phyloP scores from a whole-genome alignment of 2,113 vertebrate species.

The Notothenia coriiceps region DNA sequence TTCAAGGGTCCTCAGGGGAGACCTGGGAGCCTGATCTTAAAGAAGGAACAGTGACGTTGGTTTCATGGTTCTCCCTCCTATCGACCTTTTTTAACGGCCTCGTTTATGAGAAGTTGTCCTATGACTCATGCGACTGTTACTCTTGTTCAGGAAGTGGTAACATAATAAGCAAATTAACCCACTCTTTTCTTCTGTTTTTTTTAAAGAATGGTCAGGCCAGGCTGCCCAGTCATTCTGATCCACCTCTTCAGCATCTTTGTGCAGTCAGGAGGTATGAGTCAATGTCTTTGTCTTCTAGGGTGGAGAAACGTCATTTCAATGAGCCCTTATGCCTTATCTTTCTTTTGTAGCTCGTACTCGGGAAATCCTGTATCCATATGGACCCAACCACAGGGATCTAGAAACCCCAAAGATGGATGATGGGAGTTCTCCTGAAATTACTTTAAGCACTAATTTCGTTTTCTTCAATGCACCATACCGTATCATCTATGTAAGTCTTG shows the following conservation, averaged over 20 bases:
- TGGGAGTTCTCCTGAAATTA: conserved; percentile 94
- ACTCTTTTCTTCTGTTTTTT: conserved; percentile 12
- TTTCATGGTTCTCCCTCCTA: conserved; percentile 59
- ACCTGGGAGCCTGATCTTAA: conserved; percentile 86
- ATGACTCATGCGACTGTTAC: conserved; percentile 58
- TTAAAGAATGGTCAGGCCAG: conserved; percentile 83
- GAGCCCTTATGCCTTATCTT: not conserved
- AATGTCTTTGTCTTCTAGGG: not conserved
- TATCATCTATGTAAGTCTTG: conserved; percentile 91
- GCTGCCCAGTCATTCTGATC: conserved; percentile 82
- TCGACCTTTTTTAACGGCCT: conserved; percentile 44
- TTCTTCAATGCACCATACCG: conserved; percentile 92
- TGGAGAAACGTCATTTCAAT: not conserved
- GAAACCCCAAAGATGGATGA: conserved; percentile 98
- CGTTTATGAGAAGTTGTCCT: conserved; percentile 55
- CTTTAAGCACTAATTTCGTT: conserved; percentile 88
- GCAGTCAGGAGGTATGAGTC: conserved; percentile 74
- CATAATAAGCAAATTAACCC: not conserved
- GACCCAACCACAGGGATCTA: conserved; percentile 80
- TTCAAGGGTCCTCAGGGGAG: conserved; percentile 83
- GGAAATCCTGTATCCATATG: conserved; percentile 89
- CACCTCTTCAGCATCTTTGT: conserved; percentile 80
- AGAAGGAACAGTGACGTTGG: conserved; percentile 73
- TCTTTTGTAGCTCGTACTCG: conserved; percentile 82
- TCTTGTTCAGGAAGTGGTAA: not conserved